Percentiles rank a stretch among this genome's conserved stretches.
Conservation (phyloP, 2,888 invertebrate species). For the Drosophila borborema region DNA sequence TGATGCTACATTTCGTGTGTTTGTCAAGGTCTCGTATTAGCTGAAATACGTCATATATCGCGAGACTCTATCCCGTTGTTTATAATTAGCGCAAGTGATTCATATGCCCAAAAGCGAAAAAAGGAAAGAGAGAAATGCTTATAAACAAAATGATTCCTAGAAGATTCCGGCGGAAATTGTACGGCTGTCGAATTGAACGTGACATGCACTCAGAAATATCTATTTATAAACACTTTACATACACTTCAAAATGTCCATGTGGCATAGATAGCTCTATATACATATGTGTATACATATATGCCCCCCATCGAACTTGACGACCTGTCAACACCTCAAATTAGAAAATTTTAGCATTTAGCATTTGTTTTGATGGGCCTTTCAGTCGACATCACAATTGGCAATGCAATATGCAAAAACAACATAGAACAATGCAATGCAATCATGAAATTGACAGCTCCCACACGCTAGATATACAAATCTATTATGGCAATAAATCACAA, state of each 20-base stretch:
- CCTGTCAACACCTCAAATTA: constrained; percentile 66
- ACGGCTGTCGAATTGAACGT: constrained; percentile 41
- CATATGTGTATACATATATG: neutral
- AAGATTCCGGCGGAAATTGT: constrained; percentile 40
- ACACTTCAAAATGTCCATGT: constrained; percentile 13
- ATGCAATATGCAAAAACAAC: constrained; percentile 23
- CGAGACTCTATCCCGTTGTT: constrained; percentile 1
- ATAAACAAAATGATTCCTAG: constrained; percentile 30
- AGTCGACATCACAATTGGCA: constrained; percentile 45
- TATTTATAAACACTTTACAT: constrained; percentile 36
- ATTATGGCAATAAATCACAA: constrained; percentile 55
- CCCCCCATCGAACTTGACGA: constrained; percentile 15
- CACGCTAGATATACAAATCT: constrained; percentile 44
- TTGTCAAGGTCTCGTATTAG: constrained; percentile 47
- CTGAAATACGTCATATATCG: constrained; percentile 61
- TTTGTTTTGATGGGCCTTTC: constrained; percentile 65
- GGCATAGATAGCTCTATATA: neutral
- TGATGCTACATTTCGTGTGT: constrained; percentile 25
- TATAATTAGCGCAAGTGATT: constrained; percentile 58
- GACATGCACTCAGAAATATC: constrained; percentile 53
- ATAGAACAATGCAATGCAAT: constrained; percentile 53
- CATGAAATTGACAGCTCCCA: constrained; percentile 28
- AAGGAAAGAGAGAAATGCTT: neutral
- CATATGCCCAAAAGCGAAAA: constrained; percentile 33
- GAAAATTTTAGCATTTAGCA: constrained; percentile 35